Base-by-base conservation (phyloP, 2,113 vertebrate genomes). In the Drymodes brunneopygia region DNA sequence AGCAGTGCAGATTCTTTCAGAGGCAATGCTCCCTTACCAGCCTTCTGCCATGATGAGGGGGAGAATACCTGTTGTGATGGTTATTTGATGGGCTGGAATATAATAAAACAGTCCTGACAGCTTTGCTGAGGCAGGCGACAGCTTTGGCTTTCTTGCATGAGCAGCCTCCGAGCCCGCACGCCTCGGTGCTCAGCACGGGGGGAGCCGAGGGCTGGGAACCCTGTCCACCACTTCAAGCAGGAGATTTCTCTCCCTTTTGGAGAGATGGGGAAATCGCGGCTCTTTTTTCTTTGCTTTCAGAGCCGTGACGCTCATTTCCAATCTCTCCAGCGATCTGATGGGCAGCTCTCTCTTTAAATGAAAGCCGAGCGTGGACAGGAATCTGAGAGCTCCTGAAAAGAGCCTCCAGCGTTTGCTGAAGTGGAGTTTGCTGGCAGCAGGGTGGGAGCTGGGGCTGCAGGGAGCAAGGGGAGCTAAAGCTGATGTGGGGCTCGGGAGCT, bases 11-110 rank as follows among this genome's bases (percentile, higher is more conserved):
- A 11, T 24, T 42, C 54, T 50, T 73, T 40, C 79, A 44, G 87
- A 48, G 25, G 11, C 25, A 61, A 23, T 15, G 45, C 35, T 81
- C 36, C 57, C 61, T 42, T 38, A 4, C 20, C 70, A 60, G 33
- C 62, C 38, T 73, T 33, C 61, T 35, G 28, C 57, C 28, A 6
- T 0, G 4, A 36, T 21, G 53, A 48, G 29, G 31, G 38, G 58
- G 50, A n/a, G n/a, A 62, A 85, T 86, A 79, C 82, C 92, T 96
- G 67, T 92, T 93, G 88, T 77, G 87, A 82, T 53, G 80, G 82
- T 69, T 54, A 38, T 62, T 83, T 81, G 72, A 88, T 56, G 75
- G 71, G 51, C 54, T 84, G 75, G 67, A 12, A 73, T 77, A 53
- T 2, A 47, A 90, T 47, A 66, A 69, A 87, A 45, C 11, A 47